phyloP scores from a whole-genome alignment of 2,797 vertebrate genomes.

The Sarcophilus harrisii region DNA sequence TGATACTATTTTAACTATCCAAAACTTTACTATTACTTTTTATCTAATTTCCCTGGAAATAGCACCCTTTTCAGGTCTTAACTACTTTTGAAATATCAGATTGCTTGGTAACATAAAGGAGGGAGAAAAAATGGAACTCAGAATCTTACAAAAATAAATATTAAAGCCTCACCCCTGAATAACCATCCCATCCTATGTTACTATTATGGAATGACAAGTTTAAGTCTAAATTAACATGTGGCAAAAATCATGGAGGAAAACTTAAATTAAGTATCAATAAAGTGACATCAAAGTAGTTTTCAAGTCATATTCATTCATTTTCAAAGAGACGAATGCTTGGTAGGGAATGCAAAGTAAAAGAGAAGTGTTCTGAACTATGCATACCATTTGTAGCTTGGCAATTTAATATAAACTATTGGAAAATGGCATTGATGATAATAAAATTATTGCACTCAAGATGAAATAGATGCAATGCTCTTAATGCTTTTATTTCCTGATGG shows the following conservation, averaged over 20 bases:
- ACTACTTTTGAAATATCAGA: too few relatives aligned
- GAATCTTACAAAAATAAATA: too few relatives aligned
- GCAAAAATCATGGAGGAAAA: slow-evolving; percentile 49
- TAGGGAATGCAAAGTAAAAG: slow-evolving; percentile 57
- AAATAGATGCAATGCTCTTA: neutral
- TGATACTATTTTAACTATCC: too few relatives aligned
- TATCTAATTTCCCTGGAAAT: too few relatives aligned
- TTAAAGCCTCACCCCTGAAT: neutral
- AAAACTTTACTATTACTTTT: too few relatives aligned
- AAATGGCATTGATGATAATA: slow-evolving; percentile 71
- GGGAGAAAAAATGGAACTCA: too few relatives aligned
- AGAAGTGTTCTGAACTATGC: slow-evolving; percentile 60
- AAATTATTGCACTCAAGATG: slow-evolving; percentile 72
- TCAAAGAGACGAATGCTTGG: slow-evolving; percentile 66
- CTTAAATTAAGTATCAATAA: slow-evolving; percentile 61
- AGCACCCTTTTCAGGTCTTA: too few relatives aligned
- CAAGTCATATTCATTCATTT: slow-evolving; percentile 61
- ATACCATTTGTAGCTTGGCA: slow-evolving; percentile 63
- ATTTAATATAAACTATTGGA: slow-evolving; percentile 75
- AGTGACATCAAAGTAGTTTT: slow-evolving; percentile 51
- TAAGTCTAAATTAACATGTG: slow-evolving; percentile 36
- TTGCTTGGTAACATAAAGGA: too few relatives aligned
- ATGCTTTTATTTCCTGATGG: slow-evolving; percentile 33
- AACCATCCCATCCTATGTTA: neutral
- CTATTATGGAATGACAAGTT: slow-evolving; percentile 49